Evolutionary conservation across 2,797 vertebrate species (phyloP).

Genomic region (Sebastes oblongus): DNA sequence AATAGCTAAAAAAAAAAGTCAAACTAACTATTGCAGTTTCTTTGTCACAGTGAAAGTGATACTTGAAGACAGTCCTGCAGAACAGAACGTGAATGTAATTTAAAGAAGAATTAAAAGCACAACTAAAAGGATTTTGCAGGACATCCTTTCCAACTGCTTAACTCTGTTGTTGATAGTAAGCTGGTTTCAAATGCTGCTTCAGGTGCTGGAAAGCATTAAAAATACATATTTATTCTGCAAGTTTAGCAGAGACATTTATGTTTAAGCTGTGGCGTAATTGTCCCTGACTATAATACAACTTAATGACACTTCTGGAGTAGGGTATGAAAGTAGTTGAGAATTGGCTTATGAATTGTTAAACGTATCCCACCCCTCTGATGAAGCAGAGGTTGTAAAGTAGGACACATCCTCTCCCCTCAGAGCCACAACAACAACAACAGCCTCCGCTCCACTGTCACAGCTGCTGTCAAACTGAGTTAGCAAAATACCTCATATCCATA

Average conservation of each 20-base stretch:
- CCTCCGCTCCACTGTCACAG: conserved; percentile 29
- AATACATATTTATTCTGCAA: conserved; percentile 6
- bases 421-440: conserved; percentile 44
- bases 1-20: neutral
- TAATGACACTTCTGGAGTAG: conserved; percentile 41
- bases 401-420: conserved; percentile 60
- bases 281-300: conserved; percentile 21
- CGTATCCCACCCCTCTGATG: conserved; percentile 16
- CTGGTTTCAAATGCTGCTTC: conserved; percentile 25
- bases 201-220: conserved; percentile 15
- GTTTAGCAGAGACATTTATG: conserved; percentile 7
- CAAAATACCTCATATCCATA: conserved; percentile 29
- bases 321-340: conserved; percentile 9
- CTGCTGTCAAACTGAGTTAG: conserved; percentile 51
- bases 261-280: conserved; percentile 26
- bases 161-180: conserved; percentile 9
- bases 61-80: neutral
- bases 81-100: conserved; percentile 15
- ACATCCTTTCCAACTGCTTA: neutral
- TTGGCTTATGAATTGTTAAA: conserved; percentile 61
- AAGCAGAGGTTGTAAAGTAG: conserved; percentile 66
- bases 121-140: conserved; percentile 9
- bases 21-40: neutral
- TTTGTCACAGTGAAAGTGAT: neutral
- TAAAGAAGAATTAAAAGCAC: conserved; percentile 27